Evolutionary conservation across 2,888 invertebrate species (phyloP).

Genomic region (Acronicta leporina): DNA sequence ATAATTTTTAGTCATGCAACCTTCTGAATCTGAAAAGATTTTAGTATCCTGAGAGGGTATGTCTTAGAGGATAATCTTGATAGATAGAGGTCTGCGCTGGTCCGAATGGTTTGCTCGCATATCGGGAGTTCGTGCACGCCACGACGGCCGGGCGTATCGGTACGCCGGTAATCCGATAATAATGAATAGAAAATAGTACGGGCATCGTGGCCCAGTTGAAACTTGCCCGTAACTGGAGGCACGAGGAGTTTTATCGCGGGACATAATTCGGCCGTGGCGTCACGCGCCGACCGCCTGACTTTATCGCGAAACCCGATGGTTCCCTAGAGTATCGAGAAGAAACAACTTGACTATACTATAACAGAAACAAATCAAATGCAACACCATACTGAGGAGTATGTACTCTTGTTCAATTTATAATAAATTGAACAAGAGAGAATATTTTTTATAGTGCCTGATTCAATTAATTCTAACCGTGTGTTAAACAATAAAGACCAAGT

Average conservation of each 20-base stretch:
- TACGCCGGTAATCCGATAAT: conserved; percentile 79
- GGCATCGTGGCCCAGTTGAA: conserved; percentile 75
- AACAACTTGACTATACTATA: conserved; percentile 60
- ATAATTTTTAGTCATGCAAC: conserved; percentile 46
- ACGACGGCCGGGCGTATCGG: conserved; percentile 69
- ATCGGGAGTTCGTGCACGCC: conserved; percentile 80
- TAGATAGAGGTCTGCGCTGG: conserved; percentile 67
- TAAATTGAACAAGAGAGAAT: neutral
- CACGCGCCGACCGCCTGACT: conserved; percentile 75
- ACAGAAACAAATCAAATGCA: conserved; percentile 49
- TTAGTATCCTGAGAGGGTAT: conserved; percentile 48
- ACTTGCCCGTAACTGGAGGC: conserved; percentile 73
- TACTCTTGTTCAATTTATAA: no score
- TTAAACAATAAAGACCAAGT: conserved; percentile 4
- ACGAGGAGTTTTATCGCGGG: conserved; percentile 76
- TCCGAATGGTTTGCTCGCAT: conserved; percentile 66
- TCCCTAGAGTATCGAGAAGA: conserved; percentile 66
- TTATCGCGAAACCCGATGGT: conserved; percentile 74
- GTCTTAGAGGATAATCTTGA: conserved; percentile 67
- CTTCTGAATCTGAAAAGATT: conserved; percentile 41
- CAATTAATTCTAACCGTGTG: conserved; percentile 1
- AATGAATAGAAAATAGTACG: conserved; percentile 81
- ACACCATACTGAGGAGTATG: conserved; percentile 12
- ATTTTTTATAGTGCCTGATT: neutral
- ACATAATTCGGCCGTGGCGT: conserved; percentile 79